phyloP scores from a whole-genome alignment of 2,888 invertebrate species.

The Tachina lurida region DNA sequence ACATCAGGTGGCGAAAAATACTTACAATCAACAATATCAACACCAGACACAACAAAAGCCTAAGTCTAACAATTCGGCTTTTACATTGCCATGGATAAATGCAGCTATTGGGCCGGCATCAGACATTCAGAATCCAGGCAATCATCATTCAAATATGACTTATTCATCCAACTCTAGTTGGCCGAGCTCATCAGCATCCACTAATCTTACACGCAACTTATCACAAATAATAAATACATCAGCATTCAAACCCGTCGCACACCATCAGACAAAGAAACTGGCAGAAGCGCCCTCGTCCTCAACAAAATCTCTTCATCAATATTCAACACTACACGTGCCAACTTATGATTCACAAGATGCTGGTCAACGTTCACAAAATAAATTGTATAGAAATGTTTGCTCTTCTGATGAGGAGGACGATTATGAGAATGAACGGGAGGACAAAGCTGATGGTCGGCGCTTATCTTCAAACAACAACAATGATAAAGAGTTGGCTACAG shows the following conservation, averaged over 20 bases:
- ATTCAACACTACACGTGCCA: conserved; percentile 40
- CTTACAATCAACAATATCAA: conserved; percentile 59
- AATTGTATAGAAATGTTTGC: neutral
- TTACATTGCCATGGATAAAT: conserved; percentile 87
- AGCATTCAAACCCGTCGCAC: conserved; percentile 78
- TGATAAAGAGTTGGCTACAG: neutral
- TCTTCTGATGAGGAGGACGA: conserved; percentile 42
- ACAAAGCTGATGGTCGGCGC: neutral
- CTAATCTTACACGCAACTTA: conserved; percentile 73
- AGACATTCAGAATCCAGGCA: neutral
- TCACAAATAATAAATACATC: conserved; percentile 76
- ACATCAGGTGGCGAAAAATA: conserved; percentile 81
- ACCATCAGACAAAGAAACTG: conserved; percentile 53
- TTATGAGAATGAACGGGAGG: neutral
- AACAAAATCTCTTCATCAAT: conserved; percentile 38
- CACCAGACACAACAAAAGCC: conserved; percentile 72
- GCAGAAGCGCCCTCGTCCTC: conserved; percentile 37
- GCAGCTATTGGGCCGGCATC: conserved; percentile 74
- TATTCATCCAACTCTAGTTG: conserved; percentile 35
- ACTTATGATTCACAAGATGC: neutral
- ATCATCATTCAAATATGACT: conserved; percentile 8
- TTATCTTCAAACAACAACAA: neutral
- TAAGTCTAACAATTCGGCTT: conserved; percentile 77
- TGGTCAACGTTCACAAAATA: neutral
- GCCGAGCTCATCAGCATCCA: neutral